Base-by-base conservation (phyloP, 1,140 invertebrate genomes). In the Protaetia brevitarsis region DNA sequence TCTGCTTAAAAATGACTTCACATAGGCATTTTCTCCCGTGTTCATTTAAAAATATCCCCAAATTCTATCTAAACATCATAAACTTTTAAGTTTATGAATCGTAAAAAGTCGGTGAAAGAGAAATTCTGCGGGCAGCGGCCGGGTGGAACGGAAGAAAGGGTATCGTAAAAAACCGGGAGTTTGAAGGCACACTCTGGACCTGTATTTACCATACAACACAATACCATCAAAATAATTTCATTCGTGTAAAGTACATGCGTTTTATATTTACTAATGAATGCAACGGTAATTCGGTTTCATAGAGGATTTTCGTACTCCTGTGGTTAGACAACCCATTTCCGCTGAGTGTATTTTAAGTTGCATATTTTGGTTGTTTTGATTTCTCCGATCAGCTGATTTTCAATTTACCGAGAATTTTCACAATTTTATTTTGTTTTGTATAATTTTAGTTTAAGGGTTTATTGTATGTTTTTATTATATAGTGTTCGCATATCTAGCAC, bases 41-140 rank as follows among this genome's bases (percentile, higher is more conserved):
- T 59, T 59, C 57, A 59, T 59, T 59, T 59, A 59, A 59, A 31
- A 31, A 59, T 31, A 59, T 28, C 57, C 29, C 29, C 29, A 59
- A 59, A 59, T 59, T 59, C 57, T 59, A 59, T 59, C 57, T 59
- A 59, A 59, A 59, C 57, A 59, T 59, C 57, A 31, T 59, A 59
- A 59, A 59, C 57, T 59, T 59, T 59, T 59, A 59, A 59, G 57
- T 59, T 59, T 59, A 59, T 59, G 57, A 59, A 59, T 59, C 57
- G 57, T 59, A 59, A 59, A 59, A 31, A 31, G 57, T 59, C 57
- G 57, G 27, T 31, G 57, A 59, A 59, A 59, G 57, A 59, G 26
- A 59, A 59, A 59, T 59, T 59, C 57, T 19, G 3, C 29, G 27
- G 23, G 16, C 11, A n/a, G n/a, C n/a, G n/a, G n/a, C n/a, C n/a